These are phyloP conservation scores for Dipodomys spectabilis DNA, from an alignment of 2,113 vertebrate genomes.

Conservation along the genomic window DNA sequence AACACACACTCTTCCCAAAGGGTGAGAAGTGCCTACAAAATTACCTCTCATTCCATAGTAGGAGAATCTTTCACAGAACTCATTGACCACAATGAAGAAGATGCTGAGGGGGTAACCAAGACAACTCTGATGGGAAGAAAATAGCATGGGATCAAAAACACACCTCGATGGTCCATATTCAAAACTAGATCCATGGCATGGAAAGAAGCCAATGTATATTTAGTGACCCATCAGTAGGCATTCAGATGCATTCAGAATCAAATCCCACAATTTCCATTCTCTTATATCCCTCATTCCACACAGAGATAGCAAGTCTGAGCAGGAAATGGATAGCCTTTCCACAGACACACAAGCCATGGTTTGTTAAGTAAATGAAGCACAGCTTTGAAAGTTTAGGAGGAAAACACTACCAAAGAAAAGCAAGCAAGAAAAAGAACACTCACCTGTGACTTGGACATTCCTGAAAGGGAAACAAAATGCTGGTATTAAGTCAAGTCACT, in stretches of 20 bases:
- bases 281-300: background rate
- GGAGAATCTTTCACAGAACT: slow-evolving; percentile 98
- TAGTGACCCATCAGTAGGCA: background rate
- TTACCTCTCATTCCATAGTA: slow-evolving; percentile 99
- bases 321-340: background rate
- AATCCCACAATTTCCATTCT: background rate
- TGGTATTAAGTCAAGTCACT: background rate
- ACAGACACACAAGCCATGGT: background rate
- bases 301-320: background rate
- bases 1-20: accelerated
- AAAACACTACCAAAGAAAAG: background rate
- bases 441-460: slow-evolving; percentile 17
- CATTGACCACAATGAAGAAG: slow-evolving; percentile 96
- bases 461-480: slow-evolving; percentile 63
- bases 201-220: accelerated
- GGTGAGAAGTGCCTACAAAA: accelerated
- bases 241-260: background rate
- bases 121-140: slow-evolving; percentile 78
- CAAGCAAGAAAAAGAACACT: background rate
- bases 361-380: background rate
- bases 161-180: accelerated
- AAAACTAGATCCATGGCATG: accelerated
- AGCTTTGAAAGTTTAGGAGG: background rate
- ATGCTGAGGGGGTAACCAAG: slow-evolving; percentile 95
- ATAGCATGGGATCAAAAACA: accelerated